phyloP scores from a whole-genome alignment of 37 sponge, comb jelly and placozoan genomes.

The Halisarca cf. caerulea region DNA sequence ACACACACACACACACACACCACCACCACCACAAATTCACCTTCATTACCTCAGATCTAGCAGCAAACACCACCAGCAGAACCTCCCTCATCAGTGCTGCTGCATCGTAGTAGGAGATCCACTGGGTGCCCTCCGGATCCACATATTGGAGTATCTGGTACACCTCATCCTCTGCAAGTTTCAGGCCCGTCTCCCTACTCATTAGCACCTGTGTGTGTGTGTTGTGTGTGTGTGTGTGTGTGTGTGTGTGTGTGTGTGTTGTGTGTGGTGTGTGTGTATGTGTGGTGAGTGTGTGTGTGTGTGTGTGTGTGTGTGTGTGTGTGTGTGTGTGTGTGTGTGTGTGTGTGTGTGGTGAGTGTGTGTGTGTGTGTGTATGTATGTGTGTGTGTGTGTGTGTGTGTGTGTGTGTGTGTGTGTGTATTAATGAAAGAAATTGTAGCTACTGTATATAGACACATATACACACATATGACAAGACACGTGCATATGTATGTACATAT shows the following conservation, averaged over 20 bases:
- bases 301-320: background rate
- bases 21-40: background rate
- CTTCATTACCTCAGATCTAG: background rate
- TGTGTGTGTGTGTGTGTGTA: slow-evolving; percentile 28
- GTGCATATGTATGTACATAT: background rate
- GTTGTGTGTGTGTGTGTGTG: slow-evolving; percentile 10
- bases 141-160: slow-evolving; percentile 17
- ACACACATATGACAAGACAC: no score
- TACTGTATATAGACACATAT: no score
- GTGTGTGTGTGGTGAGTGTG: slow-evolving; percentile 22
- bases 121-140: slow-evolving; percentile 57
- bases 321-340: background rate
- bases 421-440: no score
- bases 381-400: slow-evolving; percentile 26
- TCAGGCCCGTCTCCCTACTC: background rate
- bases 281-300: no score
- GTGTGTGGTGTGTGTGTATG: no score
- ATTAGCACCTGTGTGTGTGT: slow-evolving; percentile 18
- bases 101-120: slow-evolving; percentile 9
- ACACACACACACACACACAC: no score
- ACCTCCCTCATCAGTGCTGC: slow-evolving; percentile 16
- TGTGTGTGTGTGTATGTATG: slow-evolving; percentile 16
- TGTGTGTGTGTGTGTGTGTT: background rate
- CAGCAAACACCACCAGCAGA: background rate
- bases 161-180: background rate